These are phyloP conservation scores for Sapayoa aenigma DNA, from an alignment of 2,113 vertebrate genomes.

Conservation along the genomic window DNA sequence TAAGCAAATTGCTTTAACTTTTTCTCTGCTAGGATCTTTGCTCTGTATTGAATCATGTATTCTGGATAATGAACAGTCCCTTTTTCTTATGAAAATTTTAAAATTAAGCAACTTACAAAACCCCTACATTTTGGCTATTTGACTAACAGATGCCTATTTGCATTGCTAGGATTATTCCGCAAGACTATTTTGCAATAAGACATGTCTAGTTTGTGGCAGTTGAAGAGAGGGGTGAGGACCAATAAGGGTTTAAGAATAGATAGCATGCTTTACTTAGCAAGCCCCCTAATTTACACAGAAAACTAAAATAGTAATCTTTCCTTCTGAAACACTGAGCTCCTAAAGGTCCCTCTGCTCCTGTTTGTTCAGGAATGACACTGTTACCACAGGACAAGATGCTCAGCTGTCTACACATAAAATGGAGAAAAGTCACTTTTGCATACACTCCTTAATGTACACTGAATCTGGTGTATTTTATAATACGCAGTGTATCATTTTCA, in stretches of 20 bases:
- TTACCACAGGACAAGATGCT: neutral
- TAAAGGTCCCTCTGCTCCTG: neutral
- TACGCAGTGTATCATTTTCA: neutral
- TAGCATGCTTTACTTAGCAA: neutral
- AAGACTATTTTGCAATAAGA: neutral
- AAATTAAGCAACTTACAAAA: neutral
- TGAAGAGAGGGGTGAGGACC: neutral
- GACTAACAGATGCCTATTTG: neutral
- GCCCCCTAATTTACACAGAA: neutral
- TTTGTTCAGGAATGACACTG: neutral
- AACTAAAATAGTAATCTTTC: neutral
- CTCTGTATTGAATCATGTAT: neutral
- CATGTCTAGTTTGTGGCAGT: neutral
- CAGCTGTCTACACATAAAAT: neutral
- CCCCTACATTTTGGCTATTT: neutral
- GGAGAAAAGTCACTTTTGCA: neutral
- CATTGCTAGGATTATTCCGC: neutral
- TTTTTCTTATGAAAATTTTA: neutral
- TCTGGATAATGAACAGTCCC: neutral
- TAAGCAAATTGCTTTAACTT: neutral
- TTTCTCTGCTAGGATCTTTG: neutral
- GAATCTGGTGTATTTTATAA: neutral
- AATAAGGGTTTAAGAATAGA: neutral
- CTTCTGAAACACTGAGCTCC: neutral
- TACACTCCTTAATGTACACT: neutral